These are phyloP conservation scores for Potamarius usumacintae DNA, from an alignment of 2,113 vertebrate genomes.

Conservation along the genomic window DNA sequence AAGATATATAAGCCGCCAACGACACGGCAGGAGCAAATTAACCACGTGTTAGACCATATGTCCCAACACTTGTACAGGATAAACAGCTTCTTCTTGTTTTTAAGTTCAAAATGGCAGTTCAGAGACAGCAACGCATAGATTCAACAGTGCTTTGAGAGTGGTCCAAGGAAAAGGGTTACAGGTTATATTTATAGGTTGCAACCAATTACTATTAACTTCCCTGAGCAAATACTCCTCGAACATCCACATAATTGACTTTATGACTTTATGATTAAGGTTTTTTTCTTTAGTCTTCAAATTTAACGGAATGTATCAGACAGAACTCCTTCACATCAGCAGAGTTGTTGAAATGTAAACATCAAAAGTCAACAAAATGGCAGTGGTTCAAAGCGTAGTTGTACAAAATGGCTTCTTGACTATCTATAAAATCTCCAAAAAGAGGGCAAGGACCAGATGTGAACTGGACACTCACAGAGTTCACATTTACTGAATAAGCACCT, in stretches of 20 bases:
- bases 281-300: background rate
- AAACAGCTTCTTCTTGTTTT: background rate
- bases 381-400: slow-evolving; percentile 49
- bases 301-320: slow-evolving; percentile 33
- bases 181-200: background rate
- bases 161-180: slow-evolving; percentile 6
- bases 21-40: slow-evolving; percentile 22
- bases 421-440: slow-evolving; percentile 15
- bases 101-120: background rate
- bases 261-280: background rate
- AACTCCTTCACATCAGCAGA: slow-evolving; percentile 3
- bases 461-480: background rate
- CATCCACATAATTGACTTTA: background rate
- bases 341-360: slow-evolving; percentile 29
- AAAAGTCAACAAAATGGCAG: slow-evolving; percentile 47
- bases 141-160: slow-evolving; percentile 3
- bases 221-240: slow-evolving; percentile 60
- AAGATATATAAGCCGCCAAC: slow-evolving; percentile 9
- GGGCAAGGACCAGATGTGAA: background rate
- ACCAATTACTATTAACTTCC: slow-evolving; percentile 50
- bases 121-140: background rate
- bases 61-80: background rate
- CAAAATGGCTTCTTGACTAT: slow-evolving; percentile 29
- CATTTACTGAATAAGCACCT: slow-evolving; percentile 18
- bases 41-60: slow-evolving; percentile 37